A percentile compares a stretch with the other conserved stretches of the same genome.
Evolutionary conservation across 2,797 vertebrate genomes (phyloP).

Genomic region (Cheirogaleus major): DNA sequence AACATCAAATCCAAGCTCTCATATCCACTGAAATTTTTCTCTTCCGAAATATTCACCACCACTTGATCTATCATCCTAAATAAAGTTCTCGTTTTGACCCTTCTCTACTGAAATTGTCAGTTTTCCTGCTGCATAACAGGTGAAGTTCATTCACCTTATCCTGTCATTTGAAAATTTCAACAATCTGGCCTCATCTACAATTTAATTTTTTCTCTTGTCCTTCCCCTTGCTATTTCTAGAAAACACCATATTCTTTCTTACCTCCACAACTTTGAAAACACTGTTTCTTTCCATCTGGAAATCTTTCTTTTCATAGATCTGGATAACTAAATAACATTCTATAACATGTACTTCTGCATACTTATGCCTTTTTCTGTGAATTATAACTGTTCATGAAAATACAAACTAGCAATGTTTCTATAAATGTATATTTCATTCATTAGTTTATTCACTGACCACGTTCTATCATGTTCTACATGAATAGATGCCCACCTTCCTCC

Average conservation of each 20-base stretch:
- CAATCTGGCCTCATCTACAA: not conserved
- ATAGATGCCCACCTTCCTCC: not conserved
- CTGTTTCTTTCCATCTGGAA: conserved; percentile 29
- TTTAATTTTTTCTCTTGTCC: conserved; percentile 25
- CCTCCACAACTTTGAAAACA: conserved; percentile 32
- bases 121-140: not conserved
- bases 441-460: not conserved
- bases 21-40: not conserved
- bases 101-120: not conserved
- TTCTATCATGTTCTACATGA: not conserved
- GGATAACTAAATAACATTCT: not conserved
- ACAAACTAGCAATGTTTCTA: not conserved
- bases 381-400: conserved; percentile 23
- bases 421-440: not conserved
- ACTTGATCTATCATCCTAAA: not conserved
- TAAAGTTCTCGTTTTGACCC: not conserved
- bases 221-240: conserved; percentile 52
- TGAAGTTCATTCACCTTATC: not conserved
- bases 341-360: not conserved
- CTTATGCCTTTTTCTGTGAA: not conserved
- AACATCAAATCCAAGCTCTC: not conserved
- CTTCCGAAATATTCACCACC: not conserved
- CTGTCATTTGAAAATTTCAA: conserved; percentile 9
- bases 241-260: conserved; percentile 45
- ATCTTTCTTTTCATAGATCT: conserved; percentile 43